These are phyloP conservation scores for Sebastes glaucus DNA, from an alignment of 2,797 vertebrate species.

Conservation along the genomic window DNA sequence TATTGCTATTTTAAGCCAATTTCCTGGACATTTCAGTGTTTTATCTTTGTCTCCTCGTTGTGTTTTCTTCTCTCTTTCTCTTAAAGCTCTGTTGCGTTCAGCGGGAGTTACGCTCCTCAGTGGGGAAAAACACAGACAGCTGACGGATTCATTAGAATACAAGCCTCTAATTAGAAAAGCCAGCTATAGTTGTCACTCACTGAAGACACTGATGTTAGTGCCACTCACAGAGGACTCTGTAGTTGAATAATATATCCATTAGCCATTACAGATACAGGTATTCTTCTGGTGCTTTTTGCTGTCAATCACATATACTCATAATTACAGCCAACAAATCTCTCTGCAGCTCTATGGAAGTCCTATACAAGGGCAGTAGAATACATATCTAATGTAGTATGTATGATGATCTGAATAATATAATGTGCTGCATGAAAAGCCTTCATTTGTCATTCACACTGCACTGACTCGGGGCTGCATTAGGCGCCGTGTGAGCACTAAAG, in stretches of 20 bases:
- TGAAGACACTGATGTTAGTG: not conserved
- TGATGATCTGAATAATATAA: conserved; percentile 23
- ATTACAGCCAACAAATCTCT: conserved; percentile 13
- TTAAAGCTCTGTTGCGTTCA: not conserved
- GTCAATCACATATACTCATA: conserved; percentile 46
- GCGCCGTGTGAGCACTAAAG: not conserved
- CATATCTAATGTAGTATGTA: not conserved
- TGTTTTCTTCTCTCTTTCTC: not conserved
- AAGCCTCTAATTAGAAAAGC: conserved; percentile 39
- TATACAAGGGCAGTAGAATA: not conserved
- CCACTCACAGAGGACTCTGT: conserved; percentile 18
- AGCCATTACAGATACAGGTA: conserved; percentile 18
- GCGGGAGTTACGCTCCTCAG: not conserved
- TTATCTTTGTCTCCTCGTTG: not conserved
- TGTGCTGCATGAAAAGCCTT: not conserved
- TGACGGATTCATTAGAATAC: conserved; percentile 39
- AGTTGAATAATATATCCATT: conserved; percentile 23
- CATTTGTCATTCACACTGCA: not conserved
- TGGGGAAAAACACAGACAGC: conserved; percentile 7
- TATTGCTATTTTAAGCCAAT: not conserved
- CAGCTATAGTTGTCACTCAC: conserved; percentile 30
- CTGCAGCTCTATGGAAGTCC: conserved; percentile 1
- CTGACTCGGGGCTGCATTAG: not conserved
- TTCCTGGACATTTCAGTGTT: not conserved
- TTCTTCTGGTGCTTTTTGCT: conserved; percentile 16